A percentile compares a stretch with the other conserved stretches of the same genome.
phyloP scores from a whole-genome alignment of 2,113 vertebrate species.

The Danio rerio region DNA sequence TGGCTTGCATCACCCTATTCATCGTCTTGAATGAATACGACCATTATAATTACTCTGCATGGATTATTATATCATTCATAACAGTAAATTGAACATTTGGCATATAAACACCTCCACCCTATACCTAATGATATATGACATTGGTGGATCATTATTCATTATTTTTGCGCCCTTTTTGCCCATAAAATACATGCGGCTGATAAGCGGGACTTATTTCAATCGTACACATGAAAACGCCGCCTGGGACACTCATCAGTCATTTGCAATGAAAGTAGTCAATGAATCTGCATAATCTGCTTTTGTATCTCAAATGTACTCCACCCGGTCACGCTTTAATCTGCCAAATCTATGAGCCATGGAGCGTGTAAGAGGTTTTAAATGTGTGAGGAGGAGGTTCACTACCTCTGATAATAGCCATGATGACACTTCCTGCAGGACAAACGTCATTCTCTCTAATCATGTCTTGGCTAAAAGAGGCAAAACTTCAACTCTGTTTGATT shows the following conservation, averaged over 20 bases:
- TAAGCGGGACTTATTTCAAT: background rate
- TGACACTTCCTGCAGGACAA: background rate
- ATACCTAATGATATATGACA: background rate
- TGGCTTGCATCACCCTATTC: slow-evolving; percentile 23
- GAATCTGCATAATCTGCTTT: background rate
- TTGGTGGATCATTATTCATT: background rate
- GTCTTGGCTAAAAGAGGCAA: background rate
- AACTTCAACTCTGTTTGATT: background rate
- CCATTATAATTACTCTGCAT: slow-evolving; percentile 7
- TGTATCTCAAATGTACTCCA: background rate
- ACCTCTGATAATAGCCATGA: background rate
- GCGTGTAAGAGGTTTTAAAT: slow-evolving; percentile 1
- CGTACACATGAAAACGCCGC: background rate
- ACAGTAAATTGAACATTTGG: background rate
- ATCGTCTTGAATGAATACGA: slow-evolving; percentile 17
- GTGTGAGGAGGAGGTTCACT: background rate
- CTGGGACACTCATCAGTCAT: slow-evolving; percentile 18
- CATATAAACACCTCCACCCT: background rate
- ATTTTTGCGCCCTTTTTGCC: background rate
- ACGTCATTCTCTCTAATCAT: background rate
- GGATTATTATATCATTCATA: slow-evolving; percentile 14
- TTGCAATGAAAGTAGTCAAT: background rate
- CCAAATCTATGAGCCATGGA: background rate
- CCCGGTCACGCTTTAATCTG: background rate
- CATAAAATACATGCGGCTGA: background rate